These are phyloP conservation scores for Limonius californicus DNA, from an alignment of 1,140 invertebrate genomes.

Conservation along the genomic window DNA sequence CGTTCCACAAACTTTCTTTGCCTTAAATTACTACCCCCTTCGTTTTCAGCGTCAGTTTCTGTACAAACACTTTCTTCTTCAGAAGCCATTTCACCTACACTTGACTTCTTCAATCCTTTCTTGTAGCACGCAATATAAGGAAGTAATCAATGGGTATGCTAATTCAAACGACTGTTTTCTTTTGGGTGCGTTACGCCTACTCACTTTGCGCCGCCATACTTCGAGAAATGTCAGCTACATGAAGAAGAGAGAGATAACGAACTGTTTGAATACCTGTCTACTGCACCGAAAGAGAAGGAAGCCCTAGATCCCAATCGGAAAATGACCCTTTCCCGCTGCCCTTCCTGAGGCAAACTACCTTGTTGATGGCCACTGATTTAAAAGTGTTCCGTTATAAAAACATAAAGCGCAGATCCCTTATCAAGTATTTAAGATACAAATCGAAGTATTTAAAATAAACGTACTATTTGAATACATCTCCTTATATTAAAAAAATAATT, in stretches of 20 bases:
- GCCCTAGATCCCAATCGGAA: no score
- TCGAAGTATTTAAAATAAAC: no score
- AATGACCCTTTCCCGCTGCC: no score
- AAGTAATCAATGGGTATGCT: background rate
- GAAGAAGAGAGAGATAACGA: background rate
- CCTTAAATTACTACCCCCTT: constrained; percentile 40
- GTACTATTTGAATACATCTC: no score
- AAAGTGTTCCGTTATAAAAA: no score
- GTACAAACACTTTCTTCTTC: constrained; percentile 4
- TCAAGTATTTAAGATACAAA: no score
- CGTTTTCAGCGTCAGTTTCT: constrained; percentile 15
- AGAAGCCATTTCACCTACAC: background rate
- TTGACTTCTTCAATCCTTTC: background rate
- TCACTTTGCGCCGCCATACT: background rate
- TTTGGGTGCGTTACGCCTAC: background rate
- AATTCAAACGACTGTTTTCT: background rate
- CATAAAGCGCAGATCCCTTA: no score
- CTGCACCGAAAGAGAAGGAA: no score
- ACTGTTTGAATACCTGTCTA: no score
- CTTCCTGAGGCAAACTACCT: no score
- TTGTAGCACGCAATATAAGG: background rate
- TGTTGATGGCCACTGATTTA: no score
- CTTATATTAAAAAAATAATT: no score
- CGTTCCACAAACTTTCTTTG: constrained; percentile 58
- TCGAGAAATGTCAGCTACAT: background rate